A percentile compares a stretch with the other conserved stretches of the same genome.
phyloP scores from a whole-genome alignment of 1,140 invertebrate genomes.

The Rhopalosiphum padi region DNA sequence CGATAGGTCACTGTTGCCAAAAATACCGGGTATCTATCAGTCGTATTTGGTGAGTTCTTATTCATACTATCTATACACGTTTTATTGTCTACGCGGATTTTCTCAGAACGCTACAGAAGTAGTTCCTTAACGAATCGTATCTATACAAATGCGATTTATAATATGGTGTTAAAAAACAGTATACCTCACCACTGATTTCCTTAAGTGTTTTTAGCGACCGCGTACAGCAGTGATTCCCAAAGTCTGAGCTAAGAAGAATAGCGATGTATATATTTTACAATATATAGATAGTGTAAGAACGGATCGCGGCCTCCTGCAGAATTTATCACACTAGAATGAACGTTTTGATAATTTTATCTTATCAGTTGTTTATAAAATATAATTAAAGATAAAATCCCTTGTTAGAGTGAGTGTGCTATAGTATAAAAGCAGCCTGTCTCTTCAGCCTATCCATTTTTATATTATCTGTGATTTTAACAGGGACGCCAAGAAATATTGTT shows the following conservation, averaged over 20 bases:
- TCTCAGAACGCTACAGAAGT: neutral
- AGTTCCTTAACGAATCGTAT: neutral
- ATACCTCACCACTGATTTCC: neutral
- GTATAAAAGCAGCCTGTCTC: no score
- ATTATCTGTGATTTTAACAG: neutral
- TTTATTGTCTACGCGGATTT: neutral
- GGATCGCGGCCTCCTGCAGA: no score
- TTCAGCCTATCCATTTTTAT: no score
- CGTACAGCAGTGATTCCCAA: neutral
- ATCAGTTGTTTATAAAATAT: no score
- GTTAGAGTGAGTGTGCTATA: no score
- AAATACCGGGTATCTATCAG: conserved; percentile 20
- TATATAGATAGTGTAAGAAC: no score
- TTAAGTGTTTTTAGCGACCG: neutral
- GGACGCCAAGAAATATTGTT: neutral
- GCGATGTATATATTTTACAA: neutral
- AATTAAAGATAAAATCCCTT: no score
- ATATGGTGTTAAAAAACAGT: neutral
- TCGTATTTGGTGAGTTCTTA: neutral
- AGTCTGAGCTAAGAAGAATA: neutral
- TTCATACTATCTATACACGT: neutral
- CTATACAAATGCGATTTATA: neutral
- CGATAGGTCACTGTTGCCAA: neutral
- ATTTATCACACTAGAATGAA: no score
- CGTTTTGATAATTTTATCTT: no score